Evolutionary conservation across 2,888 invertebrate species (phyloP).

Genomic region (Eucera pruinosa): DNA sequence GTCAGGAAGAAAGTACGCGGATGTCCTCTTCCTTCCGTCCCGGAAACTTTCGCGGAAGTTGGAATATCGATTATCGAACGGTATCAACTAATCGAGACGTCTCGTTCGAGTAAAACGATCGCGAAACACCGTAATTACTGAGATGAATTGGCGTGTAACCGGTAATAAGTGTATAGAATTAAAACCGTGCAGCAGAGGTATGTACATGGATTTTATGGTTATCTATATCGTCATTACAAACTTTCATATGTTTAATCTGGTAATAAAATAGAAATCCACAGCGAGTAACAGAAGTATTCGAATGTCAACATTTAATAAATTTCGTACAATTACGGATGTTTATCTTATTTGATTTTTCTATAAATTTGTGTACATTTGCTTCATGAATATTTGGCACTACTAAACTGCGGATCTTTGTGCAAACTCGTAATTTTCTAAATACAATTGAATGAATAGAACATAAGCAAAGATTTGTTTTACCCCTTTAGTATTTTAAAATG

Average conservation of each 20-base stretch:
- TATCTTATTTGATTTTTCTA: too few species aligned
- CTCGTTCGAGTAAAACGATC: background rate
- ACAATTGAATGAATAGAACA: too few species aligned
- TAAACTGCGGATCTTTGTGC: too few species aligned
- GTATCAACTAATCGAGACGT: background rate
- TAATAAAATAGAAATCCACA: background rate
- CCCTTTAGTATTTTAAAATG: too few species aligned
- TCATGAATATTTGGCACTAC: too few species aligned
- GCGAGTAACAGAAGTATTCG: too few species aligned
- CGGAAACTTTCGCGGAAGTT: constrained; percentile 46
- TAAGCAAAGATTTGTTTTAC: too few species aligned
- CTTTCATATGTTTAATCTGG: constrained; percentile 7
- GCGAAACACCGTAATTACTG: background rate
- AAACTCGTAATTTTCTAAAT: too few species aligned
- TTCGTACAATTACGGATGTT: too few species aligned
- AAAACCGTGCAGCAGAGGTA: background rate
- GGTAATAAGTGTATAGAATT: background rate
- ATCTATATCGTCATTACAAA: constrained; percentile 2
- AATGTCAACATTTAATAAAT: too few species aligned
- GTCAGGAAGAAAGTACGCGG: constrained; percentile 38
- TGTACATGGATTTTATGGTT: background rate
- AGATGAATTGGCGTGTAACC: background rate
- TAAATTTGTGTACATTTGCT: too few species aligned
- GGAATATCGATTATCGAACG: constrained; percentile 28
- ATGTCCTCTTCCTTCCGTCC: constrained; percentile 23